A percentile compares a stretch with the other conserved stretches of the same genome.
phyloP scores from a whole-genome alignment of 2,113 vertebrate genomes.

The Percopsis transmontana region DNA sequence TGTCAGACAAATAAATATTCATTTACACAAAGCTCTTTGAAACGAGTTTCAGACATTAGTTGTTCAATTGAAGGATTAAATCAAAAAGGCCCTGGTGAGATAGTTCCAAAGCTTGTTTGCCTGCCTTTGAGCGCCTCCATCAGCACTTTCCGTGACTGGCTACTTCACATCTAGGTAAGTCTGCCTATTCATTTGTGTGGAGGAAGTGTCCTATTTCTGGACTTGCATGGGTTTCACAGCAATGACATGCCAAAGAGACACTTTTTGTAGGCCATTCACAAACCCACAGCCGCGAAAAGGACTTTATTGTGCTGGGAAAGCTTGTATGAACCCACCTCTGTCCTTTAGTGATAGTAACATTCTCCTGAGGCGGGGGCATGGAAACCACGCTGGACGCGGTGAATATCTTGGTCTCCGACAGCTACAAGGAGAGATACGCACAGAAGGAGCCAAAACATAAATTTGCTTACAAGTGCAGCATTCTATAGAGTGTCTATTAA shows the following conservation, averaged over 20 bases:
- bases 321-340: constrained; percentile 81
- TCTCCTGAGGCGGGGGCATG: constrained; percentile 90
- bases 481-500: neutral
- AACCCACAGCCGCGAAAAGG: neutral
- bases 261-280: neutral
- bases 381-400: constrained; percentile 94
- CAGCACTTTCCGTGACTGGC: neutral
- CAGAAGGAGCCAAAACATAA: neutral
- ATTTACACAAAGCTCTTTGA: too few species aligned
- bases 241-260: too few species aligned
- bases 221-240: too few species aligned
- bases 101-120: neutral
- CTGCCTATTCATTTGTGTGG: neutral
- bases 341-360: constrained; percentile 97
- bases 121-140: neutral
- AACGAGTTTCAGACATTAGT: too few species aligned
- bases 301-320: neutral
- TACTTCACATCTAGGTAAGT: neutral
- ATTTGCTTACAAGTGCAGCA: too few species aligned
- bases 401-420: constrained; percentile 98
- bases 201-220: neutral
- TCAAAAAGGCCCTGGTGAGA: too few species aligned
- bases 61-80: too few species aligned
- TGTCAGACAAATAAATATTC: too few species aligned
- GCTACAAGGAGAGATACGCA: constrained; percentile 69